Conservation (phyloP, 2,113 vertebrate genomes). For the Spea multiplicata region DNA sequence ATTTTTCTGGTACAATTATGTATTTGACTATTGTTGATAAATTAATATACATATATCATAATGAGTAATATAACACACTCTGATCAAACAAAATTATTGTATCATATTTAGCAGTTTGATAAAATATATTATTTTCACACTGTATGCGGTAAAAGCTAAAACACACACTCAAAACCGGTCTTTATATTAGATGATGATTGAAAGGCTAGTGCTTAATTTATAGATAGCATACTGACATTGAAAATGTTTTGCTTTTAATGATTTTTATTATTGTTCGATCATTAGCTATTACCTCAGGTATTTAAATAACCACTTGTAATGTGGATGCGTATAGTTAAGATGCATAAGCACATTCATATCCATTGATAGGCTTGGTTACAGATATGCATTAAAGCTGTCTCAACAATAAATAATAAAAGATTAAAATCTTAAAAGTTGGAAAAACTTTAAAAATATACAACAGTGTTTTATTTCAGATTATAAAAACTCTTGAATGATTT, state of each 20-base stretch:
- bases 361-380: conserved; percentile 47
- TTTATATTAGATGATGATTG: not conserved
- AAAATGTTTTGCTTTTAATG: not conserved
- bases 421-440: conserved; percentile 78
- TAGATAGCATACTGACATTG: not conserved
- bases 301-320: not conserved
- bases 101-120: not conserved
- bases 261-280: not conserved
- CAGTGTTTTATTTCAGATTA: conserved; percentile 77
- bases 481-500: conserved; percentile 77
- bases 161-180: not conserved
- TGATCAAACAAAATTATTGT: not conserved
- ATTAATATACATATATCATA: not conserved
- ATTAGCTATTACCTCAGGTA: not conserved
- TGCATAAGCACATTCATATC: conserved; percentile 1
- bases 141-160: not conserved
- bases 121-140: not conserved
- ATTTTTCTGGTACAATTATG: not conserved
- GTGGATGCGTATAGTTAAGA: conserved; percentile 2
- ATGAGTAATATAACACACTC: not conserved
- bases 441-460: conserved; percentile 77
- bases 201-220: not conserved
- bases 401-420: conserved; percentile 77
- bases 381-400: conserved; percentile 62
- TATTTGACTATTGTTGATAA: not conserved